phyloP scores from a whole-genome alignment of 2,888 invertebrate species.

The Eurois occulta region DNA sequence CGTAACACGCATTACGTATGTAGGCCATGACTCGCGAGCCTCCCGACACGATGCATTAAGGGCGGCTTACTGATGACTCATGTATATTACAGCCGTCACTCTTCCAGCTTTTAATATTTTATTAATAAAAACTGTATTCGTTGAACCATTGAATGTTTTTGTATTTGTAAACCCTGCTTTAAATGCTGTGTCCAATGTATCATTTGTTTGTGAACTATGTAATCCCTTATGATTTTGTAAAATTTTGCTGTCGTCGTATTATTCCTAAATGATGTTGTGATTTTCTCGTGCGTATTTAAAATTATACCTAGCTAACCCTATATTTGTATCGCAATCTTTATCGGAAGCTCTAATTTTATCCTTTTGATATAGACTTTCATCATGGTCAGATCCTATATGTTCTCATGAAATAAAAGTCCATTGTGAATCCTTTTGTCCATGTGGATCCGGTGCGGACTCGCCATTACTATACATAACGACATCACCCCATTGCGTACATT shows the following conservation, averaged over 20 bases:
- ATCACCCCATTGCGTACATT: constrained; percentile 57
- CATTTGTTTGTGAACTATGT: constrained; percentile 21
- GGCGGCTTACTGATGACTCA: constrained; percentile 69
- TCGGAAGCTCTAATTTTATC: constrained; percentile 5
- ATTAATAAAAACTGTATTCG: constrained; percentile 48
- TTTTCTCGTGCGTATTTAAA: constrained; percentile 20
- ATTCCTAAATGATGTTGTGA: constrained; percentile 36
- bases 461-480: constrained; percentile 56
- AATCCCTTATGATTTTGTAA: constrained; percentile 8
- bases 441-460: constrained; percentile 22
- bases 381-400: constrained; percentile 21
- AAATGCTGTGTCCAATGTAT: constrained; percentile 21
- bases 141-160: constrained; percentile 35
- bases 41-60: constrained; percentile 74
- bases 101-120: constrained; percentile 53
- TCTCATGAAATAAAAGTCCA: constrained; percentile 35
- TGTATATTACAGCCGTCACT: constrained; percentile 51
- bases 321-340: constrained; percentile 5
- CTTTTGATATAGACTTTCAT: constrained; percentile 38
- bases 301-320: neutral
- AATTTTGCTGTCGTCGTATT: constrained; percentile 17
- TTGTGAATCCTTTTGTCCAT: constrained; percentile 32
- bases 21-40: constrained; percentile 66
- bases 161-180: constrained; percentile 36
- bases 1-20: constrained; percentile 67